Evolutionary conservation across 2,888 invertebrate genomes (phyloP).

Genomic region (Parochlus steinenii): DNA sequence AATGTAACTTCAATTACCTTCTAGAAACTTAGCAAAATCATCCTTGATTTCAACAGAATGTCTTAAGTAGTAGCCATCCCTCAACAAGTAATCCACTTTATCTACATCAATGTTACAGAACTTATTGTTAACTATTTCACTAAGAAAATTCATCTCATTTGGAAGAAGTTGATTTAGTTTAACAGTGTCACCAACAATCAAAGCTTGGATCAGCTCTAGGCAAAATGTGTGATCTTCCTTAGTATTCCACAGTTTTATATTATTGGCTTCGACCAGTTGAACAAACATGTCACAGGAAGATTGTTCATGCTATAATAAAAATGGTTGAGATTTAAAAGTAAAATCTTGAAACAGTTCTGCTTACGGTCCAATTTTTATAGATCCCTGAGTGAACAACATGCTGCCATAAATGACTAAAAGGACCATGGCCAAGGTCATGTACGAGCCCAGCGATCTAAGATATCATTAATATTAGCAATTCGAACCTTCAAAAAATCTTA

Average conservation of each 20-base stretch:
- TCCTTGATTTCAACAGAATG: no score
- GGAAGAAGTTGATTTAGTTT: slow-evolving; percentile 15
- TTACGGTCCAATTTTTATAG: slow-evolving; percentile 2
- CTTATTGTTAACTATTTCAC: slow-evolving; percentile 36
- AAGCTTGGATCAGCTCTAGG: slow-evolving; percentile 21
- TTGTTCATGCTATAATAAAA: slow-evolving; percentile 21
- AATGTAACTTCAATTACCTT: no score
- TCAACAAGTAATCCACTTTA: slow-evolving; percentile 47
- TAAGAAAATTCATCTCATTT: slow-evolving; percentile 20
- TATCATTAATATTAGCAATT: slow-evolving; percentile 37
- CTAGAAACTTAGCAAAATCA: no score
- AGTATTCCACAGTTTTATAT: slow-evolving; percentile 15
- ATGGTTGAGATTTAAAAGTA: no score
- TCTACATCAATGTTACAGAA: slow-evolving; percentile 44
- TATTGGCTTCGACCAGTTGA: slow-evolving; percentile 18
- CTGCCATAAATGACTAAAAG: slow-evolving; percentile 50
- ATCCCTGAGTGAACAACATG: slow-evolving; percentile 14
- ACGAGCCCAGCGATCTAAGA: no score
- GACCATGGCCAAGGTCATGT: slow-evolving; percentile 54
- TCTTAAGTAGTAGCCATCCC: slow-evolving; percentile 32
- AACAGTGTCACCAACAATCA: slow-evolving; percentile 21
- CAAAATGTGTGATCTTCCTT: slow-evolving; percentile 18
- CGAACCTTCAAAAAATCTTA: background rate
- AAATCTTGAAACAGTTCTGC: background rate
- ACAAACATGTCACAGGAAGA: slow-evolving; percentile 11